These are phyloP conservation scores for pig (Sus scrofa) DNA, from an alignment of 2,113 vertebrate species.

Conservation along the genomic window DNA sequence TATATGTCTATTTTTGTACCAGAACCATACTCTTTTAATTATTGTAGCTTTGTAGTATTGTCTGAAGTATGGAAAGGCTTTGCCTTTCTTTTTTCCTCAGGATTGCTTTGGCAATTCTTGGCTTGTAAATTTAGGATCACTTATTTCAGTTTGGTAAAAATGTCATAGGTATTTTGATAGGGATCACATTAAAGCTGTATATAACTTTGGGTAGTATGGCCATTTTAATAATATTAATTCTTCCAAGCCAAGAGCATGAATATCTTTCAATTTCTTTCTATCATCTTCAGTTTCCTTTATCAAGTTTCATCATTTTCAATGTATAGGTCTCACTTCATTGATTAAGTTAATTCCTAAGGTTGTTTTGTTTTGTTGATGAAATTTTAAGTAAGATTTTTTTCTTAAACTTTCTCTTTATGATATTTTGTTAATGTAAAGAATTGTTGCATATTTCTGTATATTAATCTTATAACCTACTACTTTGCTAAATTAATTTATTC, in stretches of 20 bases:
- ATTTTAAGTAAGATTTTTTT: not conserved
- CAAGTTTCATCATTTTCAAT: not conserved
- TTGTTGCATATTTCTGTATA: not conserved
- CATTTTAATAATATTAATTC: not conserved
- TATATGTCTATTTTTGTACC: not conserved
- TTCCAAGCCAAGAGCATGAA: not conserved
- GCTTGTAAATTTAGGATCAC: not conserved
- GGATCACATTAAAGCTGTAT: not conserved
- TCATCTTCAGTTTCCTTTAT: not conserved
- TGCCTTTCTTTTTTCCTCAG: not conserved
- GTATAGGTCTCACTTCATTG: not conserved
- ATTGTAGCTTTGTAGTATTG: not conserved
- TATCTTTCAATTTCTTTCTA: not conserved
- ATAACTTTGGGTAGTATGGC: not conserved
- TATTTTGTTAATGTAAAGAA: not conserved
- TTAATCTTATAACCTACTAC: not conserved
- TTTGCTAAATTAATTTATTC: not conserved
- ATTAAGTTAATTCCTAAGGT: not conserved
- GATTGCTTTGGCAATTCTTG: not conserved
- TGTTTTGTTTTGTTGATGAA: not conserved
- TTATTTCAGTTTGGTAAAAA: not conserved
- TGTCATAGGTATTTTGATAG: not conserved
- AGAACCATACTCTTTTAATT: not conserved
- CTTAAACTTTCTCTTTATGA: not conserved
- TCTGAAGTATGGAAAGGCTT: not conserved